Conservation (phyloP, 2,888 invertebrate genomes). For the Cerceris ruficornis region DNA sequence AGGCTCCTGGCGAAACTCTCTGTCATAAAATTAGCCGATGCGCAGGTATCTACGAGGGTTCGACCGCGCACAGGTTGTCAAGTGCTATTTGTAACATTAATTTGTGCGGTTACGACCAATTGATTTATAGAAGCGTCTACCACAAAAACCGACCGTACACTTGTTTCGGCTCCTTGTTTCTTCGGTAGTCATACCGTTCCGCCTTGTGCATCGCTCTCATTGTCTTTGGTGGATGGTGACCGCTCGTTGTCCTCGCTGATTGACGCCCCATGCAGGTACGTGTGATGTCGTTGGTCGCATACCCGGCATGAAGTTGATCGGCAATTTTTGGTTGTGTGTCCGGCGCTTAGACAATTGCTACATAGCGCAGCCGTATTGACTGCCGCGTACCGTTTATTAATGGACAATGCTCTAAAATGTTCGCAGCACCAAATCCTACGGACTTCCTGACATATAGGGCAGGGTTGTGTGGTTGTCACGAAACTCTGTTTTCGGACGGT, state of each 20-base stretch:
- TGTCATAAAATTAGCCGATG: conserved; percentile 48
- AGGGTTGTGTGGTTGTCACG: neutral
- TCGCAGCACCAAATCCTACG: conserved; percentile 1
- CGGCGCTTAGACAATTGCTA: conserved; percentile 4
- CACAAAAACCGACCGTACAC: neutral
- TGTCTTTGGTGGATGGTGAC: neutral
- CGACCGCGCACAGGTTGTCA: conserved; percentile 19
- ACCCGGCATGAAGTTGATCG: neutral
- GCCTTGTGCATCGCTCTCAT: neutral
- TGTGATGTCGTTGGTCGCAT: conserved; percentile 11
- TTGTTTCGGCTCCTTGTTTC: neutral
- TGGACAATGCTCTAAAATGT: neutral
- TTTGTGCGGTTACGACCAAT: neutral
- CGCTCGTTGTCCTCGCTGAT: neutral
- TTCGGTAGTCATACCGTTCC: neutral
- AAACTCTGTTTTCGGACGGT: neutral
- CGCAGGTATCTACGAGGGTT: conserved; percentile 41
- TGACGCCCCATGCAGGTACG: neutral
- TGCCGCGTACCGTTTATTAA: neutral
- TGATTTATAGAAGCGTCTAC: neutral
- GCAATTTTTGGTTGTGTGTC: neutral
- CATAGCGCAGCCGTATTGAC: neutral
- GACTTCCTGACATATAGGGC: neutral
- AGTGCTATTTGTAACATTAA: neutral
- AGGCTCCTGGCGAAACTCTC: conserved; percentile 15